Base-by-base conservation (phyloP, 2,888 invertebrate genomes). In the Anaspis maculata region DNA sequence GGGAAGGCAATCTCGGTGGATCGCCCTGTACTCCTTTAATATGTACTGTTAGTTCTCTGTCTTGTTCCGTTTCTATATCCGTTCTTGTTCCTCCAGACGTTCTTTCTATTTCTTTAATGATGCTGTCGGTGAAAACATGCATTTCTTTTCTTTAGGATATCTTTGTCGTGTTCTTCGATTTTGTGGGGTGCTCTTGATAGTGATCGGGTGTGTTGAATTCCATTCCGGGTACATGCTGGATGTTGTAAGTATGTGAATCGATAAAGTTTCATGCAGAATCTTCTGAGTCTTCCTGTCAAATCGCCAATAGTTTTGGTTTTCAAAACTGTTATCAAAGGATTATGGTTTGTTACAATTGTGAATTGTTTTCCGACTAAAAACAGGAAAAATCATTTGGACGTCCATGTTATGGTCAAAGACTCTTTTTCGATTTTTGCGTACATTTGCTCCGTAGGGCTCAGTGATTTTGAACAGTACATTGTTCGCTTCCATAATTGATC, bases 391-490 rank as follows among this genome's bases (percentile, higher is more conserved):
- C 48, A 44, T 31, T 62, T 56, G 5, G 50, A 46, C 3, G 56
- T 58, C 46, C 51, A 55, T 0, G 48, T 49, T 1, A 60, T 32
- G 5, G 55, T 61, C 5, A 64, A 36, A 0, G 58, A 53, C 44
- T 64, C 60, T 39, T 59, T 59, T 37, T 64, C 61, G 7, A 62
- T 61, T 38, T 61, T 56, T 0, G 57, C 55, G 33, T 61, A 63
- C 12, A 51, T 34, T 12, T 39, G 43, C 38, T 64, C 59, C 2
- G 56, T 42, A 2, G 33, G 37, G 21, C 46, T 49, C 13, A 62
- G 32, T n/a, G 52, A 45, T 39, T 54, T 44, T 2, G 57, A 61
- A 1, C 53, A 64, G 2, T 53, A 52, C 5, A 64, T 52, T 29
- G 54, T 19, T 9, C 5, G 19, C 9, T 19, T 19, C 9, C 19